These are phyloP conservation scores for Actenoides lindsayi DNA, from an alignment of 2,113 vertebrate genomes.

Conservation along the genomic window DNA sequence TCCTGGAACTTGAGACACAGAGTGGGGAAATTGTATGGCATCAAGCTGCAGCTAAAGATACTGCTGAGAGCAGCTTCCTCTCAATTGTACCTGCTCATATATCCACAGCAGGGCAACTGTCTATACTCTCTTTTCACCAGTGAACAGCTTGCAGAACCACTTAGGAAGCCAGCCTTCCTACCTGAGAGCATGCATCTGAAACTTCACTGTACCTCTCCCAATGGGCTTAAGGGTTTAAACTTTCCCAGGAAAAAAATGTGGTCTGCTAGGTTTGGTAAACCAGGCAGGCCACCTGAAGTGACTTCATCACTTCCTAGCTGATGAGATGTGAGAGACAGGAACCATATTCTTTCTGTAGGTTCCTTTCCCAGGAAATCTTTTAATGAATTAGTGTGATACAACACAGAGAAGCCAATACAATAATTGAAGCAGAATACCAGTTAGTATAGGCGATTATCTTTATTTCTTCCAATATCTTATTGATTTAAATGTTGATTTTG, in stretches of 20 bases:
- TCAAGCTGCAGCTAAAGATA: not conserved
- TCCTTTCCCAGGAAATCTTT: not conserved
- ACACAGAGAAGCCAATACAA: not conserved
- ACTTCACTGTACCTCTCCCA: not conserved
- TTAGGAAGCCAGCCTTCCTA: not conserved
- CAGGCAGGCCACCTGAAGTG: not conserved
- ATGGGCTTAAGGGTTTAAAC: not conserved
- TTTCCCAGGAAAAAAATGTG: not conserved
- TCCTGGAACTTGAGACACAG: not conserved
- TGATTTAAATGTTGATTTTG: not conserved
- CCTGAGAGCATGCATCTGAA: not conserved
- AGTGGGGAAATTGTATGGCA: not conserved
- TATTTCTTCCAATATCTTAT: not conserved
- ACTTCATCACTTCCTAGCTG: not conserved
- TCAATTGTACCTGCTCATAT: not conserved
- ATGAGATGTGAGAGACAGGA: not conserved
- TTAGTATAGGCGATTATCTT: not conserved
- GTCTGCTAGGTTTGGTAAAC: not conserved
- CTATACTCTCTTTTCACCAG: accelerated
- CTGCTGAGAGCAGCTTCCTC: not conserved
- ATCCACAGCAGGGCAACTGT: not conserved
- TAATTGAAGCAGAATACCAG: not conserved
- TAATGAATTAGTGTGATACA: not conserved
- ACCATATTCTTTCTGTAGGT: not conserved
- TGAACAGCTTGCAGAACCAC: not conserved